Base-by-base conservation (phyloP, 2,113 vertebrate species). In the Hemicordylus capensis region DNA sequence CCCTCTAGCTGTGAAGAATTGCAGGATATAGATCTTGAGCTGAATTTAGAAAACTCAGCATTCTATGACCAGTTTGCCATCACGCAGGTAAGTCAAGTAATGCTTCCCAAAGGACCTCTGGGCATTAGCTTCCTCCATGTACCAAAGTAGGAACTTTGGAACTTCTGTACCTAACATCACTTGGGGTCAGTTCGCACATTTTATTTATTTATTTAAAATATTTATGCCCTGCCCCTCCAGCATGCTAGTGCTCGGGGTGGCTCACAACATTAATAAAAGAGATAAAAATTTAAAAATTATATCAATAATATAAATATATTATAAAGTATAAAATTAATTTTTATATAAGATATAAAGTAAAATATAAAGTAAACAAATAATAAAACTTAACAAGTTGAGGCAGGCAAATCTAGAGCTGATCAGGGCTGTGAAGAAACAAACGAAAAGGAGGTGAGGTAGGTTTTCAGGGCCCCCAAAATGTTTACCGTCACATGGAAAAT, bases 1-100 rank as follows among this genome's bases (percentile, higher is more conserved):
- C 70, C 14, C 90, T 87, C n/a, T 86, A 99, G 99, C 93, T 99
- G 99, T 51, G 97, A 99, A 94, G 97, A 98, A 70, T 93, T 99
- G 69, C 99, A 99, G 93, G 97, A 98, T 88, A 93, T 96, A 20
- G 97, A 99, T 94, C 94, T 99, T 91, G 98, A 99, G 85, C 96
- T 99, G 26, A 97, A 97, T 1, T 92, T 98, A 90, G 96, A 99
- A 95, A 99, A 98, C 90, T 98, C 99, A 1, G 97, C 98, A 88
- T 99, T 98, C 95, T 99, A 99, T 1, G 98, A 98, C 88, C 99
- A 99, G 94, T 98, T 99, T 94, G 97, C 98, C 26, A 97, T 99
- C 77, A 98, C 97, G 88, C 98, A 99, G 98, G 99, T 98, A 92
- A 89, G 95, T 75, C 15, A 66, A 54, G 4, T 22, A 75, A 51